Evolutionary conservation across 2,113 vertebrate genomes (phyloP).

Genomic region (Nycticryphes semicollaris): DNA sequence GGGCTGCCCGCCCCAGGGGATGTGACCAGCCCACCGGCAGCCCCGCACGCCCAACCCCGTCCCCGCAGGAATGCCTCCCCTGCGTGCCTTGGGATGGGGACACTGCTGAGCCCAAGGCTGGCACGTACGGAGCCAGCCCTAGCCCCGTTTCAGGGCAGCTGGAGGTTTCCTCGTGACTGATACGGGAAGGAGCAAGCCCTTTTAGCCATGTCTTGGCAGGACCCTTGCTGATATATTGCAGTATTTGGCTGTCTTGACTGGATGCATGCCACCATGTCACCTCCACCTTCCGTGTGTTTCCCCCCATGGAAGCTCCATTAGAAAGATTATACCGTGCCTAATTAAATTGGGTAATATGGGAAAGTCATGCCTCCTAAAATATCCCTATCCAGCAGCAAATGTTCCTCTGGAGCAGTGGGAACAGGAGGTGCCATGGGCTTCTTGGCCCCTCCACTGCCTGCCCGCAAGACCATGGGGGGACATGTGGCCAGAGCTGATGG

Average conservation of each 20-base stretch:
- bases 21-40: neutral
- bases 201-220: neutral
- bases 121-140: neutral
- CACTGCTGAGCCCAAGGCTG: neutral
- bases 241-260: neutral
- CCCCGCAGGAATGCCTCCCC: neutral
- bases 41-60: neutral
- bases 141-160: neutral
- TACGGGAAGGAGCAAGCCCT: neutral
- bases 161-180: neutral
- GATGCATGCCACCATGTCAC: neutral
- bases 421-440: neutral
- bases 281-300: neutral
- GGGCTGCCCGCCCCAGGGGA: neutral
- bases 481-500: accelerated
- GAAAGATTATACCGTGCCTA: neutral
- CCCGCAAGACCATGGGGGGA: neutral
- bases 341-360: neutral
- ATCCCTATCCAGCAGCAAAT: neutral
- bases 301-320: neutral
- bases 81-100: neutral
- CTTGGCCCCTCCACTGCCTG: neutral
- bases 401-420: accelerated
- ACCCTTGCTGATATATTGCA: neutral
- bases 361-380: neutral